Evolutionary conservation across 2,113 vertebrate genomes (phyloP), one percentile per base, ranked within the genome.

Genomic region (Camelus bactrianus): DNA sequence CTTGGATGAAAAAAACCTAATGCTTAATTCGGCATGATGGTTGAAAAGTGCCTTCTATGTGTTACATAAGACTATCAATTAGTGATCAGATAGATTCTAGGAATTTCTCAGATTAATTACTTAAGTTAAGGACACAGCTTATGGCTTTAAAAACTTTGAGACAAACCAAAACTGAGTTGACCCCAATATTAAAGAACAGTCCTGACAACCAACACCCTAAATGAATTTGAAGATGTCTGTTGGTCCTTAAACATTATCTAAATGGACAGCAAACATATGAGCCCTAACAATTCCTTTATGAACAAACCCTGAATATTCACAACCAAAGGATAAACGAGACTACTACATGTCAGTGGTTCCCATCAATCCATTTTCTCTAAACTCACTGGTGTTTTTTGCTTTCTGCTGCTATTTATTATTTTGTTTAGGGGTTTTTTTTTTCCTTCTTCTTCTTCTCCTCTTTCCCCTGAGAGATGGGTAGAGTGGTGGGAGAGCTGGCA

Each of bases 371-470:
- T 91, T 91, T 92, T 85, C 50, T 79, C 42, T 84, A 69, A 79
- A 35, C 32, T 19, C 48, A 54, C 32, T 82, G 16, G 8, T 62
- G 20, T 5, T 52, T 79, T 83, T 70, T 32, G 32, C 70, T 84
- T 97, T 92, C 87, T 72, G 70, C 70, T 90, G 54, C 35, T 82
- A 35, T 56, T 82, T 83, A 87, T 73, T 50, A n/a, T 93, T 91
- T 94, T 54, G 65, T 84, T 96, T 72, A 48, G 91, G 6, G 8
- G 28, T 83, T 60, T 42, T 38, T 56, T 86, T 75, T 64, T 48
- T 60, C 4, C 16, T 54, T 54, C 9, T 2, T 16, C 8, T 5
- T 35, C 83, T 72, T 42, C n/a, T 64, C 6, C 16, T 50, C 32
- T 30, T 16, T 14, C 30, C n/a, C 56, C 2, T 20, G 30, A 80